These are phyloP conservation scores for Nesospiza acunhae DNA, from an alignment of 2,113 vertebrate species.

Conservation along the genomic window DNA sequence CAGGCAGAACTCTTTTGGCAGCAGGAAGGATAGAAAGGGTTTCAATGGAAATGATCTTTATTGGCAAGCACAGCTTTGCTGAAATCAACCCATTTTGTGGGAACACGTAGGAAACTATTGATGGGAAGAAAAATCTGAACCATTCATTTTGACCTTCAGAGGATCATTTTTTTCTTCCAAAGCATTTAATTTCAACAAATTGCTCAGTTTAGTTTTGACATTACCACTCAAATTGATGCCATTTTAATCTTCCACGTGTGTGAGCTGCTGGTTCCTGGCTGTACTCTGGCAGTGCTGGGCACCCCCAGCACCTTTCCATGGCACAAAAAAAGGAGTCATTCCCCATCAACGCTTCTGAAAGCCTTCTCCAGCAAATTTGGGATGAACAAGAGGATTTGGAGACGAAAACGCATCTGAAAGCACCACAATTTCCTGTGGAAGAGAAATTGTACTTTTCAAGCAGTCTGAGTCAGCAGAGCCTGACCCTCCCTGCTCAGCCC, in stretches of 20 bases:
- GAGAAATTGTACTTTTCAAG: background rate
- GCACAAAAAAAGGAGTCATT: background rate
- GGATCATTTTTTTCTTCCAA: background rate
- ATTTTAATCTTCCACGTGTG: background rate
- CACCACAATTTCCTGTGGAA: background rate
- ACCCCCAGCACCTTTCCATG: background rate
- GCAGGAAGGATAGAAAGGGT: background rate
- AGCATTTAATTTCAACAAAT: background rate
- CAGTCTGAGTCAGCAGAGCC: background rate
- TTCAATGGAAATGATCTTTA: background rate
- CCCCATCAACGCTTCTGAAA: fast-evolving
- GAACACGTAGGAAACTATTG: background rate
- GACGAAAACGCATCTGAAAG: background rate
- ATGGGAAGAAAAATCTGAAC: background rate
- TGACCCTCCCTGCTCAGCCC: background rate
- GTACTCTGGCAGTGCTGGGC: background rate
- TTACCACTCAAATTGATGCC: background rate
- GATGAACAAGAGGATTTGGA: background rate
- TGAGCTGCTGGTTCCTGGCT: background rate
- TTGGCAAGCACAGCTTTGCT: background rate
- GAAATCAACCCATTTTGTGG: background rate
- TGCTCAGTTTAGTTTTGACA: background rate
- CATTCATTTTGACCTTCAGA: background rate
- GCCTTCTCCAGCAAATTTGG: background rate
- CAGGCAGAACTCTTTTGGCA: background rate